Evolutionary conservation across 2,888 invertebrate species (phyloP), one percentile per base, ranked within the genome.

Genomic region (Troides oblongomaculatus): DNA sequence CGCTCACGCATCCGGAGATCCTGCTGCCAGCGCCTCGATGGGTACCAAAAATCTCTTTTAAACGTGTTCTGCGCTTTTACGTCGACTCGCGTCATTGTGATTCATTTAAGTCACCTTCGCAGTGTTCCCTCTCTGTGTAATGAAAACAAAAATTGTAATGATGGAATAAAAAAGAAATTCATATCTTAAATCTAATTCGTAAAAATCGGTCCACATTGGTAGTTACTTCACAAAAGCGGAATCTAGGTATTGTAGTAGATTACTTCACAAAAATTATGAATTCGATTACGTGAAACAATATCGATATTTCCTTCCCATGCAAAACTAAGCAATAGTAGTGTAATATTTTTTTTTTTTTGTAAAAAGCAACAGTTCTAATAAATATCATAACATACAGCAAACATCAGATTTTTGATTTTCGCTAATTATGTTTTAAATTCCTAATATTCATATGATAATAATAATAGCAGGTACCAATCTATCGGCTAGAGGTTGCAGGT

Each of bases 1-100:
- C 73, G 73, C 72, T 74, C 74, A 71, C 72, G 74, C 78, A 78
- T 78, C 78, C 78, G 78, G 76, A 68, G 70, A 70, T 71, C 67
- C 62, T 69, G 70, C 68, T 68, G 66, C 70, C 43, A 58, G 69
- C 64, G 73, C 69, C 43, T 25, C 53, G 25, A 23, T 43, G 57
- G 46, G 18, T 23, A 58, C 64, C 57, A 43, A 70, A 69, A 70
- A 63, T 57, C 30, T 57, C 62, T 66, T 62, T 66, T 23, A 36
- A 57, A 64, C 39, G 17, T 57, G 14, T 59, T 46, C 43, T 43
- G 65, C 10, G 43, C 57, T 7, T 50, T 50, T 50, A 50, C 18
- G 50, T 50, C 18, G 50, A 17, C 17, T 17, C 50, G 14, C 18
- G 50, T 50, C 50, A 17, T 17, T 50, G 14, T 50, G 18, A 50